Conservation (phyloP, 2,888 invertebrate genomes). For the Temnothorax rugatulus region DNA sequence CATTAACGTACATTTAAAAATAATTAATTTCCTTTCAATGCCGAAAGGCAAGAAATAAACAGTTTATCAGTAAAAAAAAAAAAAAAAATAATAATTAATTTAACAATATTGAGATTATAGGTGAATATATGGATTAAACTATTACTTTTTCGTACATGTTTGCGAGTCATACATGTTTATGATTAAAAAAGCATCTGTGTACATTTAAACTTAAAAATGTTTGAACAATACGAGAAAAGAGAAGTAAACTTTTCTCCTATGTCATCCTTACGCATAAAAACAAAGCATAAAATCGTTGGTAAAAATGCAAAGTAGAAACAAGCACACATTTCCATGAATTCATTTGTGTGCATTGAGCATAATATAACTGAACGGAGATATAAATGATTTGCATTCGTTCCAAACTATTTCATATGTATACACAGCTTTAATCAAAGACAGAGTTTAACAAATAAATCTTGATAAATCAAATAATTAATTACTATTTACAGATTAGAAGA, state of each 20-base stretch:
- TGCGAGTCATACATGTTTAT: neutral
- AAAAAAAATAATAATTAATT: conserved; percentile 23
- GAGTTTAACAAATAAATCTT: conserved; percentile 10
- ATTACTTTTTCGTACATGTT: neutral
- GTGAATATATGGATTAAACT: neutral
- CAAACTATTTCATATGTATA: neutral
- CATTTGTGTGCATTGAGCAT: neutral
- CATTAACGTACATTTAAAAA: conserved; percentile 6
- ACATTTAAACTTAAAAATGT: neutral
- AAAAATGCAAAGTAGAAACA: neutral
- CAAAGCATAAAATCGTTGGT: neutral
- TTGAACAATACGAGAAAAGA: neutral
- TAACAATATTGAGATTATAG: neutral
- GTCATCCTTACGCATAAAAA: neutral
- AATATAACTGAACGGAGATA: conserved; percentile 4
- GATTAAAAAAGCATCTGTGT: neutral
- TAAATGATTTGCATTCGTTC: neutral
- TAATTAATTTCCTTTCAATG: conserved; percentile 35
- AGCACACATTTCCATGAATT: neutral
- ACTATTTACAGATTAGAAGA: neutral
- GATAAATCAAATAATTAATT: neutral
- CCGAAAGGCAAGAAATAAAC: no score
- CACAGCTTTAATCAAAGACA: neutral
- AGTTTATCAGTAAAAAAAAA: no score
- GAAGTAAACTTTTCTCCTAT: neutral